Evolutionary conservation across 2,888 invertebrate species (phyloP).

Genomic region (Limnephilus marmoratus): DNA sequence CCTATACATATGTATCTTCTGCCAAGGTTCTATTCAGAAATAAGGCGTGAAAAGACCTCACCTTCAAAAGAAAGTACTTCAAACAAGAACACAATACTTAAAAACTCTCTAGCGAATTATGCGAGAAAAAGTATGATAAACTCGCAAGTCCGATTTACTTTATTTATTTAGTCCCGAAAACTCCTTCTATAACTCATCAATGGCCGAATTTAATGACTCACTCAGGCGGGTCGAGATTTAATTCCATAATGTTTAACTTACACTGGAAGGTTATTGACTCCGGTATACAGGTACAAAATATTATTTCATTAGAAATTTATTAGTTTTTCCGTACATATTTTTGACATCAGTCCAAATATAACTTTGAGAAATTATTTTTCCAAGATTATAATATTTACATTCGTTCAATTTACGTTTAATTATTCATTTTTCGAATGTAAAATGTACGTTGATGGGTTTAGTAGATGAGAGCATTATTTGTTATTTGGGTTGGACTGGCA

Average conservation of each 20-base stretch:
- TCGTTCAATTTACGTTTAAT: no score
- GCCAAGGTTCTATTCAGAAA: not conserved
- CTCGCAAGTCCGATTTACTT: not conserved
- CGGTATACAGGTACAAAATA: not conserved
- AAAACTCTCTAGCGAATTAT: not conserved
- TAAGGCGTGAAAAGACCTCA: not conserved
- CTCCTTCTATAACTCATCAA: conserved; percentile 7
- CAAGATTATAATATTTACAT: no score
- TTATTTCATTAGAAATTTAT: not conserved
- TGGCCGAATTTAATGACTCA: conserved; percentile 2
- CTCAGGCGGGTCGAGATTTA: conserved; percentile 10
- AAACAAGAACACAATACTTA: not conserved
- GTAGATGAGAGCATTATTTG: not conserved
- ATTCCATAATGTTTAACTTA: not conserved
- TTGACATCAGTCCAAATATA: not conserved
- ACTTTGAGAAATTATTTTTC: no score
- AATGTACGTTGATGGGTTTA: no score
- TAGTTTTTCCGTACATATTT: no score
- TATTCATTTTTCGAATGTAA: not conserved
- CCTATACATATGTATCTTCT: no score
- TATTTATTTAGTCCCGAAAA: not conserved
- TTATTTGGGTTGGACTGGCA: not conserved
- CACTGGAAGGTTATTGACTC: not conserved
- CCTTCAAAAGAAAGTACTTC: not conserved
- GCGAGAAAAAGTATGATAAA: not conserved